Percentiles rank a stretch among this genome's conserved stretches.
These are phyloP conservation scores for Candidula unifasciata DNA, from an alignment of 2,888 invertebrate species.

Conservation along the genomic window DNA sequence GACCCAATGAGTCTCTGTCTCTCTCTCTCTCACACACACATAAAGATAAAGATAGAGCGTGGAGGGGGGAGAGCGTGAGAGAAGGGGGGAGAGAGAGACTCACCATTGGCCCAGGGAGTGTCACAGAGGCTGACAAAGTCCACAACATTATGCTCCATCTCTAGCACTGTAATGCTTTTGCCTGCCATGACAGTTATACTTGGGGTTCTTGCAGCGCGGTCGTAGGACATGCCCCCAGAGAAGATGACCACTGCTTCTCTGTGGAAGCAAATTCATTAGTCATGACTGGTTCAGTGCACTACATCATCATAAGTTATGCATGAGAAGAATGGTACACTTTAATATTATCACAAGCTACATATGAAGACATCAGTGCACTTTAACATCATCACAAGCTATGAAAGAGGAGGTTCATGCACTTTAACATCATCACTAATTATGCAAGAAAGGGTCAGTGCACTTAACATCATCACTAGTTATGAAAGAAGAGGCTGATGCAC, in stretches of 20 bases:
- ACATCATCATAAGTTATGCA: not conserved
- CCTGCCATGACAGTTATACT: conserved; percentile 97
- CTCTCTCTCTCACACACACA: too few relatives aligned
- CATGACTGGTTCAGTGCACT: too few relatives aligned
- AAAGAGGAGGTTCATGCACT: too few relatives aligned
- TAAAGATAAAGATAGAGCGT: too few relatives aligned
- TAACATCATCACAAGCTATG: too few relatives aligned
- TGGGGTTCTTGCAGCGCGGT: conserved; percentile 88
- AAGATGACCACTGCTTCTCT: conserved; percentile 95
- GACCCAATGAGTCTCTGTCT: conserved; percentile 90
- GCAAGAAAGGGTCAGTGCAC: too few relatives aligned
- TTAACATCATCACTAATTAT: too few relatives aligned
- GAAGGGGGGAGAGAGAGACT: conserved; percentile 46
- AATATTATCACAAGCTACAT: too few relatives aligned
- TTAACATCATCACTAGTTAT: too few relatives aligned
- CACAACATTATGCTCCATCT: conserved; percentile 99
- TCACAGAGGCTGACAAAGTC: conserved; percentile 98
- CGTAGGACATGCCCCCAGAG: conserved; percentile 95
- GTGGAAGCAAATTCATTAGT: conserved; percentile 52
- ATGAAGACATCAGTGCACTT: too few relatives aligned
- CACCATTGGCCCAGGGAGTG: conserved; percentile 94
- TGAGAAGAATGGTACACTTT: conserved; percentile 5
- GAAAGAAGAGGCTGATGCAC: too few relatives aligned
- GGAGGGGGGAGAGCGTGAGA: too few relatives aligned
- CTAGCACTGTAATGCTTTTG: conserved; percentile 96